Evolutionary conservation across 2,888 invertebrate genomes (phyloP).

Genomic region (Axea sp.): DNA sequence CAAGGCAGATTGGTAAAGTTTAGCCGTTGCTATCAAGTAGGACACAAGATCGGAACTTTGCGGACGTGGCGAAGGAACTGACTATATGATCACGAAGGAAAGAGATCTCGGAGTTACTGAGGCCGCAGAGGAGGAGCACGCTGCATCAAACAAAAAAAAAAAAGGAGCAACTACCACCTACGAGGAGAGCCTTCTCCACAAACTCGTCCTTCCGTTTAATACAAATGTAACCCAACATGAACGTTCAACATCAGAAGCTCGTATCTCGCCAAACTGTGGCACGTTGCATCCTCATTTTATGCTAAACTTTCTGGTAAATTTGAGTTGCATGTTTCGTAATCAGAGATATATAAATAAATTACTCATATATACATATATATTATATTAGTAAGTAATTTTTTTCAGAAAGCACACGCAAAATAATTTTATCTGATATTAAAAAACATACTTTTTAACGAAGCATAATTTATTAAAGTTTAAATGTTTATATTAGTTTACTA

Average conservation of each 20-base stretch:
- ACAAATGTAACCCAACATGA: slow-evolving; percentile 49
- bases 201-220: slow-evolving; percentile 45
- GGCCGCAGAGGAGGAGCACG: slow-evolving; percentile 42
- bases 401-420: too few relatives aligned
- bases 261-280: slow-evolving; percentile 44
- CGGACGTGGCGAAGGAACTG: slow-evolving; percentile 60
- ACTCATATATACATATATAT: too few relatives aligned
- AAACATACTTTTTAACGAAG: too few relatives aligned
- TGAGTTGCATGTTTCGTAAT: slow-evolving; percentile 15
- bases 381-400: too few relatives aligned
- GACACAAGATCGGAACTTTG: slow-evolving; percentile 61
- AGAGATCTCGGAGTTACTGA: slow-evolving; percentile 44
- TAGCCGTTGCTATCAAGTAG: slow-evolving; percentile 49
- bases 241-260: slow-evolving; percentile 38
- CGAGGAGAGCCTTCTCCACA: slow-evolving; percentile 57
- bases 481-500: too few relatives aligned
- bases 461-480: too few relatives aligned
- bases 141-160: slow-evolving; percentile 34
- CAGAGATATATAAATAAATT: too few relatives aligned
- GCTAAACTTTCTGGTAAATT: slow-evolving; percentile 30
- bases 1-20: slow-evolving; percentile 56
- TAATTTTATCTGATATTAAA: too few relatives aligned
- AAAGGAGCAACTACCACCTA: slow-evolving; percentile 55
- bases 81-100: slow-evolving; percentile 50
- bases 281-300: slow-evolving; percentile 31